phyloP scores from a whole-genome alignment of 2,113 vertebrate species.

The Chionodraco myersi region DNA sequence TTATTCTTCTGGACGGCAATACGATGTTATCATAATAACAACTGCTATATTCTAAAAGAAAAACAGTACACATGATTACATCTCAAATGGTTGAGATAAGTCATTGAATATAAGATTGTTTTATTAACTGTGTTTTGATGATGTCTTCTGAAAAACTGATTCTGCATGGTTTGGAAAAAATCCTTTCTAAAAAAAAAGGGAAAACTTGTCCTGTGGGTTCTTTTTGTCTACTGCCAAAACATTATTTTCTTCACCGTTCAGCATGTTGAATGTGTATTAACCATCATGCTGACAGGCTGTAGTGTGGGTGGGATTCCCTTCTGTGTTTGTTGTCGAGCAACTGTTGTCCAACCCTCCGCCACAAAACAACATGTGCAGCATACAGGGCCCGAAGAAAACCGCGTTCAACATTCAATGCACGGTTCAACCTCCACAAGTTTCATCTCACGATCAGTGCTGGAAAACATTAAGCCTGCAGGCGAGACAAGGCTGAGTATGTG shows the following conservation, averaged over 20 bases:
- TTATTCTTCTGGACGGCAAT: neutral
- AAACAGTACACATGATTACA: conserved; percentile 2
- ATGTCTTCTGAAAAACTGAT: neutral
- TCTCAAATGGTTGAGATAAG: neutral
- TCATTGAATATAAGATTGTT: neutral
- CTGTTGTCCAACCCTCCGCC: neutral
- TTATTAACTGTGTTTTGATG: neutral
- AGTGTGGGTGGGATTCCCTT: conserved; percentile 9
- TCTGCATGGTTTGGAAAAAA: neutral
- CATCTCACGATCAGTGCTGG: conserved; percentile 9
- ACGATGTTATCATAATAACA: neutral
- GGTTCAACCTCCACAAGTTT: neutral
- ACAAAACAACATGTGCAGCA: conserved; percentile 20
- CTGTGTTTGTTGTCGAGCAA: conserved; percentile 11
- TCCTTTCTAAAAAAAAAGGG: conserved; percentile 11
- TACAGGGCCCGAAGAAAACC: neutral
- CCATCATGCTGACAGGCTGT: conserved; percentile 31
- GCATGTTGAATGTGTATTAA: conserved; percentile 24
- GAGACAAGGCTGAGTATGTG: conserved; percentile 1
- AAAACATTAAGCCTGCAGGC: conserved; percentile 19
- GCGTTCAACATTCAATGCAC: neutral
- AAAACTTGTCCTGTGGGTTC: conserved; percentile 33
- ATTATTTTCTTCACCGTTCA: conserved; percentile 28
- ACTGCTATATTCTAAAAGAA: neutral
- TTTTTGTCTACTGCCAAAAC: conserved; percentile 7